Evolutionary conservation across 1,140 invertebrate genomes (phyloP), one percentile per base, ranked within the genome.

Genomic region (Macrosteles quadrilineatus): DNA sequence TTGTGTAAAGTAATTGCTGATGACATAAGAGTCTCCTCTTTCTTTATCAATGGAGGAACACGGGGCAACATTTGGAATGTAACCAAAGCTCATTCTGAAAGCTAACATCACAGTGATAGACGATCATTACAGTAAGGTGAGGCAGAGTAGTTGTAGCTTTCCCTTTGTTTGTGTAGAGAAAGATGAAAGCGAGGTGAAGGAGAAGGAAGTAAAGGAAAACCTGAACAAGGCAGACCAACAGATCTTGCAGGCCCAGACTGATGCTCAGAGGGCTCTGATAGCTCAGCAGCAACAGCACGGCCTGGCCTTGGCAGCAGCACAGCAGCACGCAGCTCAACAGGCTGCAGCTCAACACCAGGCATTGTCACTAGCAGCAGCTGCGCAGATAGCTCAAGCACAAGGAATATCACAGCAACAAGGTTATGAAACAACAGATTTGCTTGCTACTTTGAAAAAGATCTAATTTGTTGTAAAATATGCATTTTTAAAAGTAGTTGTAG

Each of bases 211-310:
- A 14, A 59, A 59, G 55, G 55, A 59, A 25, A 59, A 59, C 25
- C 55, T 59, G 25, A 59, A 59, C 55, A 59, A 59, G 55, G 55
- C 55, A 2, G 55, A 59, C 27, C 55, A 59, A 25, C 55, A 59
- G 55, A 12, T 27, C 4, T 23, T 27, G 55, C 55, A 59, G 55
- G 55, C 55, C 4, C 55, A 30, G 23, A 30, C 55, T 4, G 55
- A 59, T 11, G 55, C 55, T 11, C 27, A 30, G 55, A 14, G 55
- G 6, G 55, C 55, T 9, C 55, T 59, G 55, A 3, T 59, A 9
- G 27, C 21, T 6, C 55, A 59, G 21, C 55, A 59, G 55, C 36
- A 40, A n/a, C 32, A 36, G 32, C 32, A 36, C 32, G 32, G 32
- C 4, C 4, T 36, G 47, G 47, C 55, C 4, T 21, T 59, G 55